Evolutionary conservation across 2,113 vertebrate species (phyloP), one percentile per base, ranked within the genome.

Genomic region (Rhadina sibilatrix): DNA sequence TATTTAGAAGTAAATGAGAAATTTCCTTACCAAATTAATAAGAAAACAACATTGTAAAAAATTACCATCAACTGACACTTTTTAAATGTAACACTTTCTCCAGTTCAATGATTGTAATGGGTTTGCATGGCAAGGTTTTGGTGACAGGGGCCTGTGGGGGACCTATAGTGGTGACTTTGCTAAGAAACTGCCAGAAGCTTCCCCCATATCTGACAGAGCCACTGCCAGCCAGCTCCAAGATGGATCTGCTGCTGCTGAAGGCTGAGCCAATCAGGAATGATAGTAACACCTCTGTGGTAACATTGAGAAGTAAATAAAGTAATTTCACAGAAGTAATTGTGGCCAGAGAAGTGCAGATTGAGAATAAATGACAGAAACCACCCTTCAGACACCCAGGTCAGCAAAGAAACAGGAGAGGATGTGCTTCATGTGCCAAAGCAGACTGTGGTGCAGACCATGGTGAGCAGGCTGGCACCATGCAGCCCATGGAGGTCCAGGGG

Each of bases 141-240:
- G 30, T 18, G 19, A 42, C 0, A 0, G 46, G 31, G 12, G 6
- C 25, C 20, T 50, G 17, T 66, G 35, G 16, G 17, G 8, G 5
- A 5, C 7, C 25, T 54, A 1, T 5, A 30, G 54, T 5, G 13
- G 3, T 33, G 12, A 52, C 25, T 76, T 49, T 30, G 28, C 30
- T 27, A 17, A 35, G 10, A 27, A 49, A 25, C 31, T 54, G 17
- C 16, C 54, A 69, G 21, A 35, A 31, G 6, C 18, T 69, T 83
- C 25, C 22, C 9, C 7, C 2, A 5, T 37, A 18, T 35, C 38
- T 40, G 22, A 49, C 25, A 49, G 61, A 60, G 31, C 15, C 25
- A 35, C 12, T 56, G 15, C 47, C 31, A 63, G 31, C 8, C 1
- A 4, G 3, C 21, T 77, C 47, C 54, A 56, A 52, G 25, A 42